Conservation (phyloP, 2,113 vertebrate species). For the Pandion haliaetus region DNA sequence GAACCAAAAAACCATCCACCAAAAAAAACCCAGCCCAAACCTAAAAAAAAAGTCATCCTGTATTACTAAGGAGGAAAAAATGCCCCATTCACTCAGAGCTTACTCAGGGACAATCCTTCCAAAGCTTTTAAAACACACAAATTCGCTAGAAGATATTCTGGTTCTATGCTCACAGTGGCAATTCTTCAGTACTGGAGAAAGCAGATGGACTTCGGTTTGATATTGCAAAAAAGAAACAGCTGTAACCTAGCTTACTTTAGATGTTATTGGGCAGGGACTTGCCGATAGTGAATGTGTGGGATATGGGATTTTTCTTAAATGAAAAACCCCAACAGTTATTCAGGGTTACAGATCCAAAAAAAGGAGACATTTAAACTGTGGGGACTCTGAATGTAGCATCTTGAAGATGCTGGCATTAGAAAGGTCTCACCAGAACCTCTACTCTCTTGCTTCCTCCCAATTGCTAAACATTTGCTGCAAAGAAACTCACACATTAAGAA, state of each 20-base stretch:
- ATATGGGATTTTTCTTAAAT: background rate
- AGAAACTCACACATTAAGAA: background rate
- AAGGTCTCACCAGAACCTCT: background rate
- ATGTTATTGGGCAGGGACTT: background rate
- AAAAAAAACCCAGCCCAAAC: background rate
- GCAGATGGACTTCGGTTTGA: background rate
- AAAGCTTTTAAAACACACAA: background rate
- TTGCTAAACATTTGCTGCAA: background rate
- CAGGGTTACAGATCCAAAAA: background rate
- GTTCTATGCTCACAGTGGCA: background rate
- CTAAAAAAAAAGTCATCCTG: background rate
- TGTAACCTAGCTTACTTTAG: background rate
- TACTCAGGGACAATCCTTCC: background rate
- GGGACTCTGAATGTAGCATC: background rate
- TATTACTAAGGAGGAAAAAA: background rate
- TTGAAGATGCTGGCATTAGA: background rate
- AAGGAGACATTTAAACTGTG: background rate
- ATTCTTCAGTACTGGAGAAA: background rate
- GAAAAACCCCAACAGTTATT: background rate
- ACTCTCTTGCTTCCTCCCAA: background rate
- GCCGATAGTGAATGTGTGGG: background rate
- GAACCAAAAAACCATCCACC: background rate
- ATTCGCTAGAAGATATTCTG: background rate
- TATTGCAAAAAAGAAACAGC: background rate
- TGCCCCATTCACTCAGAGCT: background rate